Base-by-base conservation (phyloP, 2,888 invertebrate species). In the Tholera decimalis region DNA sequence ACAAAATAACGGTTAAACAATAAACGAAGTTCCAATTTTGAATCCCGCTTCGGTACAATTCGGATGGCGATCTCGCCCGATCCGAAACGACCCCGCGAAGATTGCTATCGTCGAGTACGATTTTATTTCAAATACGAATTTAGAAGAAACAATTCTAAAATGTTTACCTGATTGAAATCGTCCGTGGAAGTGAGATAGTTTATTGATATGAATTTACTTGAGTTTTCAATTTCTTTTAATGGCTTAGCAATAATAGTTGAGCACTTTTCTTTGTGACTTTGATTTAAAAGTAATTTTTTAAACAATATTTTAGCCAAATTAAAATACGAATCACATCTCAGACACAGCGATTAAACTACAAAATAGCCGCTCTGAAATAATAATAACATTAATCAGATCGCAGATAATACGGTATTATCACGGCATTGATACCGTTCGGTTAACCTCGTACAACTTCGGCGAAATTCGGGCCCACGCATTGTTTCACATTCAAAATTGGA, bases 1-100 rank as follows among this genome's bases (percentile, higher is more conserved):
- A 85, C 83, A 86, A 83, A 79, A 85, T 92, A 93, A 92, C 93
- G 89, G 93, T 92, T 85, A 86, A 86, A 88, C 91, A 90, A 89
- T 88, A 88, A 89, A 88, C 77, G 84, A 82, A 83, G 86, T 88
- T 88, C 83, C 86, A 85, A 86, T 89, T 88, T 88, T 84, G 84
- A 87, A 87, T 84, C 82, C 83, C 77, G 77, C 78, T 80, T 84
- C 81, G 84, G 82, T 71, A 77, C 79, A 77, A 80, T 85, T 85
- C 84, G 84, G 77, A 79, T 83, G 79, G 80, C 85, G 81, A 81
- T 86, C 82, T 79, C 80, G 77, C 77, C 80, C 83, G 81, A 84
- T 82, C 76, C 75, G 65, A 82, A 84, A 85, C 85, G 82, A 83
- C 78, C 79, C 83, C 80, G 76, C 69, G 82, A 82, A 85, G 84